Percentiles rank a stretch among this genome's conserved stretches.
These are phyloP conservation scores for Mirounga angustirostris DNA, from an alignment of 2,113 vertebrate species.

Conservation along the genomic window DNA sequence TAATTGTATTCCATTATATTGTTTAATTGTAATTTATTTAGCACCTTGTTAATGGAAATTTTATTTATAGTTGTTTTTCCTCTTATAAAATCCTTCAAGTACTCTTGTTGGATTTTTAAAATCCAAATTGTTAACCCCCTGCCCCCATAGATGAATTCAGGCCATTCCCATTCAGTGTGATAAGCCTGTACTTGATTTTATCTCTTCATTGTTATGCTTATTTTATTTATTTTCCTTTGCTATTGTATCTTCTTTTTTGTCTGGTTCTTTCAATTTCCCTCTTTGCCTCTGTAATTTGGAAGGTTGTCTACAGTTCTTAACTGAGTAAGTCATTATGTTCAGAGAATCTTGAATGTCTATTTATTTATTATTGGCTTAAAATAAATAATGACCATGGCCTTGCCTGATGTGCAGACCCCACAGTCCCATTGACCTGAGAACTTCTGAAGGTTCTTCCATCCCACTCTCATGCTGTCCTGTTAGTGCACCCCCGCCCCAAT, in stretches of 20 bases:
- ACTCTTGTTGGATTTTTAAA: background rate
- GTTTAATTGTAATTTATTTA: conserved; percentile 37
- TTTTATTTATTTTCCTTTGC: conserved; percentile 7
- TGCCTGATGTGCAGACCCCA: background rate
- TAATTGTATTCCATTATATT: background rate
- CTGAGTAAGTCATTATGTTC: background rate
- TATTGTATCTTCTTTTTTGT: background rate
- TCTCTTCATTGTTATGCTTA: background rate
- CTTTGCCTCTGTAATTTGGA: conserved; percentile 3
- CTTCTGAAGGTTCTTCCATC: background rate
- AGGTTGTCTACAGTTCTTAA: background rate
- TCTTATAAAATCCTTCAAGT: background rate
- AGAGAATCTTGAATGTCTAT: background rate
- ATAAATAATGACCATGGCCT: background rate
- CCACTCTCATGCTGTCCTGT: background rate
- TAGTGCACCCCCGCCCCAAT: too few relatives aligned
- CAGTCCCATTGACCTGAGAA: background rate
- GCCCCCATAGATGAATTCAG: background rate
- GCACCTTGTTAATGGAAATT: background rate
- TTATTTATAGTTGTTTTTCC: background rate
- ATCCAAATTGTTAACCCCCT: background rate
- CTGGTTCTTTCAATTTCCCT: background rate
- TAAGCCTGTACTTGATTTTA: background rate
- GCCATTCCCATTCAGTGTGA: background rate
- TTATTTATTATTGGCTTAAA: conserved; percentile 6